Evolutionary conservation across 2,797 vertebrate species (phyloP).

Genomic region (Avahi laniger): DNA sequence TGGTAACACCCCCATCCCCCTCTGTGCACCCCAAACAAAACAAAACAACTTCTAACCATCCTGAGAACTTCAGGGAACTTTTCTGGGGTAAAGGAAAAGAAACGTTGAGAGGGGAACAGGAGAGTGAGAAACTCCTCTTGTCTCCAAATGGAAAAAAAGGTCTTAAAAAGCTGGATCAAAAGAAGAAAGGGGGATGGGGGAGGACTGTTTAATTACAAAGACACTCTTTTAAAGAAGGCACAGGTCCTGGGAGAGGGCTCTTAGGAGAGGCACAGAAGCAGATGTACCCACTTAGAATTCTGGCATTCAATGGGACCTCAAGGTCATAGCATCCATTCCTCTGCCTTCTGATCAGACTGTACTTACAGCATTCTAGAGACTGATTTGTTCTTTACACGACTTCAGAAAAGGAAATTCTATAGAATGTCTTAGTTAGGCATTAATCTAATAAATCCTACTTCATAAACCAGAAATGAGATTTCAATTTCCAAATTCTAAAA

Average conservation of each 20-base stretch:
- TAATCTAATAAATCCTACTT: conserved; percentile 50
- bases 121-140: conserved; percentile 61
- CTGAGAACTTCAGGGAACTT: conserved; percentile 24
- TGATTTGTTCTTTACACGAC: conserved; percentile 1
- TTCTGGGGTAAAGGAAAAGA: conserved; percentile 6
- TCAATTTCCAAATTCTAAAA: conserved; percentile 39
- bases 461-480: conserved; percentile 38
- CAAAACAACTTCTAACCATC: conserved; percentile 64
- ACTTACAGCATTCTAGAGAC: conserved; percentile 49
- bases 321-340: conserved; percentile 64
- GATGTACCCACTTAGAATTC: conserved; percentile 74
- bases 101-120: not conserved
- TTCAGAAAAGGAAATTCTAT: conserved; percentile 20
- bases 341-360: conserved; percentile 43
- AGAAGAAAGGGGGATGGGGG: conserved; percentile 59
- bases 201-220: conserved; percentile 74
- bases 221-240: conserved; percentile 70
- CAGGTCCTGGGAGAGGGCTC: conserved; percentile 67
- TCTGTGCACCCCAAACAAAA: not conserved
- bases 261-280: conserved; percentile 64
- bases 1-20: not conserved
- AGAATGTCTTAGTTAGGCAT: not conserved
- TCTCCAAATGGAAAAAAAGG: conserved; percentile 48
- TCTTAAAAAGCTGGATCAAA: conserved; percentile 75
- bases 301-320: conserved; percentile 61